Evolutionary conservation across 2,797 vertebrate species (phyloP).

Genomic region (Oryzias sinensis): DNA sequence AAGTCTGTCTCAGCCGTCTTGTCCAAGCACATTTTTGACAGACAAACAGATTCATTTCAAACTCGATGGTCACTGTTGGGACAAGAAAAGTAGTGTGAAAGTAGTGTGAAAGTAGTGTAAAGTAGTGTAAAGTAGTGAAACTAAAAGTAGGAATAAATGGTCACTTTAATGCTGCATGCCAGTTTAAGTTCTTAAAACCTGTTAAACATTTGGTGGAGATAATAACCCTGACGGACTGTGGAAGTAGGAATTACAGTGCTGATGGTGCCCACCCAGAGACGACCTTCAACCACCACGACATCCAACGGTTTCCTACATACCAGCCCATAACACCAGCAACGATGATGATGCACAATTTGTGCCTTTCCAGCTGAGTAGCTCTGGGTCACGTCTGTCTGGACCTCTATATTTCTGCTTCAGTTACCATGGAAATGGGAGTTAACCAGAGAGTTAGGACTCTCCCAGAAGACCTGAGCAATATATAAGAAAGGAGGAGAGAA

Average conservation of each 20-base stretch:
- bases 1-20: too few relatives aligned
- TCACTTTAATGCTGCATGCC: too few relatives aligned
- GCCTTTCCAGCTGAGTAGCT: conserved; percentile 52
- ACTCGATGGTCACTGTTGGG: too few relatives aligned
- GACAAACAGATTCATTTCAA: background rate
- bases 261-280: background rate
- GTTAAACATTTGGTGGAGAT: too few relatives aligned
- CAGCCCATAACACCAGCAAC: conserved; percentile 22
- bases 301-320: background rate
- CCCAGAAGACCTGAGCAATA: conserved; percentile 50
- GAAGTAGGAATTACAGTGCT: background rate
- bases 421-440: conserved; percentile 76
- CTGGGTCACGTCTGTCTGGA: conserved; percentile 46
- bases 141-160: too few relatives aligned
- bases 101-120: too few relatives aligned
- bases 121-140: too few relatives aligned
- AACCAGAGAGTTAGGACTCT: conserved; percentile 58
- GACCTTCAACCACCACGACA: conserved; percentile 3
- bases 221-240: background rate
- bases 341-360: conserved; percentile 51
- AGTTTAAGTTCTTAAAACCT: too few relatives aligned
- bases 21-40: background rate
- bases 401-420: conserved; percentile 52
- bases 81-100: too few relatives aligned
- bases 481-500: conserved; percentile 33